Conservation (phyloP, 2,113 vertebrate species). For the Spermophilus dauricus region DNA sequence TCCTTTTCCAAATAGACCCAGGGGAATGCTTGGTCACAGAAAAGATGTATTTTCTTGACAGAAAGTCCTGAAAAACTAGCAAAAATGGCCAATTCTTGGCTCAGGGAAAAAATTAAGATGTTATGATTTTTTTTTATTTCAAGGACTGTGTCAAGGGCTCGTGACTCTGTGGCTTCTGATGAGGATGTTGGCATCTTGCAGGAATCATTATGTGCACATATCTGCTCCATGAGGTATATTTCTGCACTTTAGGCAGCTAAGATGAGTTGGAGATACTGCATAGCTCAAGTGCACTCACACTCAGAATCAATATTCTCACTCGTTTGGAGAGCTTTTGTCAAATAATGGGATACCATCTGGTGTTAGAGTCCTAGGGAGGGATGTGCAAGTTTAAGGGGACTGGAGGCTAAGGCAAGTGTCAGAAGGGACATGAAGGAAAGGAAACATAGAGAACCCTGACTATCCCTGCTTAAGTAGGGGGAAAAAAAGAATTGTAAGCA, state of each 20-base stretch:
- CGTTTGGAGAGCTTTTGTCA: background rate
- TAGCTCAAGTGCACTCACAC: constrained; percentile 31
- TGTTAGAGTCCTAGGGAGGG: constrained; percentile 36
- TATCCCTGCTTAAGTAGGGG: background rate
- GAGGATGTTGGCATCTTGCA: background rate
- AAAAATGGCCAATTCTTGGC: constrained; percentile 14
- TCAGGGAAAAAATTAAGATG: constrained; percentile 53
- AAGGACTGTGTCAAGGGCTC: background rate
- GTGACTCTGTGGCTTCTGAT: background rate
- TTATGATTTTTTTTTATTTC: constrained; percentile 10
- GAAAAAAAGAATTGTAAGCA: background rate
- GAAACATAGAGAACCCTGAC: background rate
- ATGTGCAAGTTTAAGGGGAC: background rate
- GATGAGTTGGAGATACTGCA: background rate
- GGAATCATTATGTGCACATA: background rate
- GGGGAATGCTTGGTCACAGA: constrained; percentile 19
- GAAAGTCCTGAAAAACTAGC: constrained; percentile 60
- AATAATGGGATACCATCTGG: constrained; percentile 37
- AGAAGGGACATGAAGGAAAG: background rate
- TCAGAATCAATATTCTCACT: constrained; percentile 19
- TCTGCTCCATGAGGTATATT: background rate
- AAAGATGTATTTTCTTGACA: constrained; percentile 9
- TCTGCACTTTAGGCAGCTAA: background rate
- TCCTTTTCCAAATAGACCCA: background rate
- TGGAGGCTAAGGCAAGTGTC: background rate